Evolutionary conservation across 2,888 invertebrate genomes (phyloP).

Genomic region (Gastracanthus pulcherrimus): DNA sequence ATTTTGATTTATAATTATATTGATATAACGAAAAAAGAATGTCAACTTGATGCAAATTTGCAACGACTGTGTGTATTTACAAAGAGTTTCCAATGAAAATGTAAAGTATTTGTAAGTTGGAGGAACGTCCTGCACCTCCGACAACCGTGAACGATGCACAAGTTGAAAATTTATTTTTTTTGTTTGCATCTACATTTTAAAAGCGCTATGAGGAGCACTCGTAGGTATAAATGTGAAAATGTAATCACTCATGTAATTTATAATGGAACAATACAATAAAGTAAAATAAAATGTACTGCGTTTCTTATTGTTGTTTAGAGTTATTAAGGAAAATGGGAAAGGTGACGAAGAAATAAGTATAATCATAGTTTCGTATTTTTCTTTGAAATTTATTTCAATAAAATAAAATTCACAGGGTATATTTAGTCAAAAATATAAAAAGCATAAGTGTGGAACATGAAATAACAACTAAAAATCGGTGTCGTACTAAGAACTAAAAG

Average conservation of each 20-base stretch:
- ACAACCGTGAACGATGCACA: not conserved
- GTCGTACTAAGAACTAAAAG: slow-evolving; percentile 35
- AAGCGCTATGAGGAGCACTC: slow-evolving; percentile 21
- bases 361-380: not conserved
- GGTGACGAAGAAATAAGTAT: not conserved
- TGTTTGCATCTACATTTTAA: not conserved
- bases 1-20: not conserved
- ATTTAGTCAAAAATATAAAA: slow-evolving; percentile 43
- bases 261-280: slow-evolving; percentile 49
- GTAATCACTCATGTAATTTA: slow-evolving; percentile 56
- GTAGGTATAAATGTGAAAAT: slow-evolving; percentile 51
- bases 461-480: not conserved
- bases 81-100: slow-evolving; percentile 14
- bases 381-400: slow-evolving; percentile 44
- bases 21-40: not conserved
- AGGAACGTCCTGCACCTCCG: not conserved
- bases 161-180: slow-evolving; percentile 19
- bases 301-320: not conserved
- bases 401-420: slow-evolving; percentile 49
- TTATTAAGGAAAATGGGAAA: not conserved
- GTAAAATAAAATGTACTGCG: slow-evolving; percentile 3
- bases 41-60: not conserved
- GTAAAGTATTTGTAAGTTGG: slow-evolving; percentile 10
- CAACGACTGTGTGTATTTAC: not conserved
- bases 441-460: slow-evolving; percentile 19